Evolutionary conservation across 2,797 vertebrate genomes (phyloP).

Genomic region (Anisognathus igniventris): DNA sequence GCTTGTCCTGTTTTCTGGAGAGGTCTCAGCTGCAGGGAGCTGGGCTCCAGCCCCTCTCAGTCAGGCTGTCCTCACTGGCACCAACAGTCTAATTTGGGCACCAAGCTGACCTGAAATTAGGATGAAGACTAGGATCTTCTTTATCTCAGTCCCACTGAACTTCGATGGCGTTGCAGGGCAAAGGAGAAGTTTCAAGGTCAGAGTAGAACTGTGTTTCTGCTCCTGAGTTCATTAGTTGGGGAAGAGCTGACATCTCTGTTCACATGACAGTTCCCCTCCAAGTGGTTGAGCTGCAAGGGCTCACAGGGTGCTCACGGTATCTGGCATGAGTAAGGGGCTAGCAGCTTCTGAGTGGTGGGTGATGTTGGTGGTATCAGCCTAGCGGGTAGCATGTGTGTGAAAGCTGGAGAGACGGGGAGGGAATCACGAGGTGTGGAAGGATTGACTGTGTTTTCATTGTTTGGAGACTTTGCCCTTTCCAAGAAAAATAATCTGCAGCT

Average conservation of each 20-base stretch:
- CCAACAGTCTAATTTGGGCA: not conserved
- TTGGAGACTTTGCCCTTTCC: constrained; percentile 59
- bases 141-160: not conserved
- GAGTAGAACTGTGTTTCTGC: not conserved
- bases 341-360: constrained; percentile 16
- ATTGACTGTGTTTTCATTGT: constrained; percentile 63
- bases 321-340: not conserved
- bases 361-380: constrained; percentile 58
- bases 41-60: not conserved
- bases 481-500: constrained; percentile 70
- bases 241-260: not conserved
- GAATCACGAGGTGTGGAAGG: constrained; percentile 51
- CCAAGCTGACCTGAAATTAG: not conserved
- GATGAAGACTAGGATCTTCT: not conserved
- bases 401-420: constrained; percentile 23
- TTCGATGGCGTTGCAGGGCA: fast-evolving
- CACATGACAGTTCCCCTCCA: not conserved
- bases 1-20: not conserved
- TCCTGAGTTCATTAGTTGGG: not conserved
- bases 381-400: constrained; percentile 38
- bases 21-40: not conserved
- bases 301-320: not conserved
- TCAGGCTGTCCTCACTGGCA: not conserved
- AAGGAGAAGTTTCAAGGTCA: not conserved
- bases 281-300: not conserved